Base-by-base conservation (phyloP, 2,888 invertebrate genomes). In the Sisyra terminalis region DNA sequence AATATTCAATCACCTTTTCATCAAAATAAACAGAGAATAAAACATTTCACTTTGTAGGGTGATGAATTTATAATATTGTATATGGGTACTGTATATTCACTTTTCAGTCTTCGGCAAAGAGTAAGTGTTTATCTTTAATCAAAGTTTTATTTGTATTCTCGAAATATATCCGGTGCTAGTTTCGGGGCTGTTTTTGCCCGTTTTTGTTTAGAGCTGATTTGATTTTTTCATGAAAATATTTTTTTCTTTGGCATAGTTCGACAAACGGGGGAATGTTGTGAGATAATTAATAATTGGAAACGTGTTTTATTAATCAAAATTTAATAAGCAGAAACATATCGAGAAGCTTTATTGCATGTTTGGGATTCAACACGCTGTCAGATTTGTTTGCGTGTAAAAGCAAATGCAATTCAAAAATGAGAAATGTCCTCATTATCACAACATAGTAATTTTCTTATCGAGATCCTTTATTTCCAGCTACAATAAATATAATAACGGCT, bases 401-500 rank as follows among this genome's bases (percentile, higher is more conserved):
- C 35, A 13, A 34, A 35, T 41, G 44, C 46, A 42, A 44, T 46
- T 46, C 44, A 41, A 38, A 46, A 46, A 46, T 46, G 46, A 46
- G 42, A 44, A 46, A 46, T 46, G 46, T 46, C 46, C 46, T 46
- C 46, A 42, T 46, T 46, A 46, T 44, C 44, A 46, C 46, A 46
- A 46, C 46, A 44, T 44, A 39, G 42, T 46, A 46, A 46, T 46
- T 46, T 46, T 46, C 46, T 46, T 46, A 46, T 46, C 46, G 44
- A 42, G 39, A 39, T 42, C 42, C 44, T 39, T 39, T 13, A 18
- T 39, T 39, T 24, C 16, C 16, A 18, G 17, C 39, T n/a, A 39
- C 17, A 39, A 24, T 24, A 24, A 17, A 24, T 16, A 39, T 39
- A 39, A 39, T 39, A 39, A 39, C 18, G 13, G 39, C n/a, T 24